These are phyloP conservation scores for Crotalus adamanteus DNA, from an alignment of 2,797 vertebrate genomes.

Conservation along the genomic window DNA sequence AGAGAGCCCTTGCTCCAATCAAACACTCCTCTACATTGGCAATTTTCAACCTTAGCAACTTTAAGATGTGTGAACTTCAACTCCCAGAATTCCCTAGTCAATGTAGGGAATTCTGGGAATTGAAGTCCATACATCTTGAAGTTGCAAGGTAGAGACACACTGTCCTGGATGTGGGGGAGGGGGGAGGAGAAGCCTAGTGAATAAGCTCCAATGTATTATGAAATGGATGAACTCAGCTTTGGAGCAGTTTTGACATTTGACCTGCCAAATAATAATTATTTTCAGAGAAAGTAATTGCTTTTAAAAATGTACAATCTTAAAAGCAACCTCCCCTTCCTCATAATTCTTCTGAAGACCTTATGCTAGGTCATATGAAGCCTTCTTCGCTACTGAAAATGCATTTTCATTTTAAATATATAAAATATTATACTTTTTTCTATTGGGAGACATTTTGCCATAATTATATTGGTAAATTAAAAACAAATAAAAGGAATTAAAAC, in stretches of 20 bases:
- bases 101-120: background rate
- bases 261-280: background rate
- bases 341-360: background rate
- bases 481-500: background rate
- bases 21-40: background rate
- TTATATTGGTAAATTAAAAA: background rate
- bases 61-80: background rate
- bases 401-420: background rate
- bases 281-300: background rate
- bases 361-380: background rate
- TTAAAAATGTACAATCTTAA: background rate
- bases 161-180: background rate
- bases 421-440: background rate
- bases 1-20: background rate
- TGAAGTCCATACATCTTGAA: background rate
- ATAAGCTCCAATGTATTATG: background rate
- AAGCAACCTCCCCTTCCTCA: background rate
- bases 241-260: background rate
- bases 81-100: background rate
- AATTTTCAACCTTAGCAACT: background rate
- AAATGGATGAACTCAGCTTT: background rate
- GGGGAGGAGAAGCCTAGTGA: background rate
- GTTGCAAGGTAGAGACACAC: background rate
- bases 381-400: background rate
- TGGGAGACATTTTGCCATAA: background rate